Percentiles rank a stretch among this genome's conserved stretches.
Conservation (phyloP, 2,797 vertebrate genomes). For the Paedocypris micromegethes region DNA sequence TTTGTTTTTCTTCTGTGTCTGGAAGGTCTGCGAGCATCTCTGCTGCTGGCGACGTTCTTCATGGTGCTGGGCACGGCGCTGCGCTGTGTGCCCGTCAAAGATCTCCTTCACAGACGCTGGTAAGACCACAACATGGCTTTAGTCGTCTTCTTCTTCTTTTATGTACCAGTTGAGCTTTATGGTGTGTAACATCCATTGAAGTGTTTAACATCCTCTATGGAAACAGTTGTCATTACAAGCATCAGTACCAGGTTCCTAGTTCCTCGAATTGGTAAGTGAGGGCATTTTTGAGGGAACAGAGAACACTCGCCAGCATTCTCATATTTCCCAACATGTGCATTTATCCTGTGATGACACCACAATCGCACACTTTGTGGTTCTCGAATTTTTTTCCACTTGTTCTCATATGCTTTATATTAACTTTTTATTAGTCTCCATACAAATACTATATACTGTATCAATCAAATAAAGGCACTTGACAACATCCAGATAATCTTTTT, state of each 20-base stretch:
- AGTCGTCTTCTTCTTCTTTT: neutral
- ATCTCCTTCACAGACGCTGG: constrained; percentile 79
- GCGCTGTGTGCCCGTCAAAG: constrained; percentile 79
- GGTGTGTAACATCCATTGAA: no score
- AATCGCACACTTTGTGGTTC: no score
- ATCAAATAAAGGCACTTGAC: no score
- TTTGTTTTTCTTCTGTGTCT: constrained; percentile 8
- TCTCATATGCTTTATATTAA: no score
- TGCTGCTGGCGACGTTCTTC: constrained; percentile 83
- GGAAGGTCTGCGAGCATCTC: constrained; percentile 84
- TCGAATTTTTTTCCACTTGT: no score
- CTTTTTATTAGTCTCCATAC: no score
- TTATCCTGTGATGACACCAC: neutral
- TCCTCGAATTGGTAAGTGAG: neutral
- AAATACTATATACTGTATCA: no score
- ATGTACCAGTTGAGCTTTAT: no score
- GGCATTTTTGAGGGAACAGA: neutral
- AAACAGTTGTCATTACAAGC: neutral
- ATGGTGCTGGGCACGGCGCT: constrained; percentile 85
- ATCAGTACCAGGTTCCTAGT: neutral
- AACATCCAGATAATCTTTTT: no score
- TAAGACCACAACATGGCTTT: constrained; percentile 60
- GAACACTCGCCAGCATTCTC: neutral
- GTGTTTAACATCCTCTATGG: no score
- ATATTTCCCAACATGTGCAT: neutral